Conservation (phyloP, 2,888 invertebrate genomes). For the Tridacna crocea region DNA sequence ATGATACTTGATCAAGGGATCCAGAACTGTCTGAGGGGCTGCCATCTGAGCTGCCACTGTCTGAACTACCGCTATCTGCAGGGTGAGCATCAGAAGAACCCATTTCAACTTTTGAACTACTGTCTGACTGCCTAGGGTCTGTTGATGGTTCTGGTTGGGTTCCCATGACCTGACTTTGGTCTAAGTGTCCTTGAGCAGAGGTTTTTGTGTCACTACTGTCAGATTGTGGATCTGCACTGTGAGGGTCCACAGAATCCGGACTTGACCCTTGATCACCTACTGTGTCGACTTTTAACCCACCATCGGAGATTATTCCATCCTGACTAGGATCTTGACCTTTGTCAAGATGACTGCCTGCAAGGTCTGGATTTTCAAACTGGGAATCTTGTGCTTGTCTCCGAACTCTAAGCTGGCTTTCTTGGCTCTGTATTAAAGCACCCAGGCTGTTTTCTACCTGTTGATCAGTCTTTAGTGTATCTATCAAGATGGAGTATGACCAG, state of each 20-base stretch:
- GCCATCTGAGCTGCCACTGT: conserved; percentile 7
- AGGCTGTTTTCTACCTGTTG: conserved; percentile 23
- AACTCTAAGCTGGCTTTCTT: neutral
- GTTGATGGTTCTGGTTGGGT: neutral
- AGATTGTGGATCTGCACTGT: neutral
- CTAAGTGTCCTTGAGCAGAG: neutral
- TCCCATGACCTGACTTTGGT: neutral
- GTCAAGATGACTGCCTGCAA: neutral
- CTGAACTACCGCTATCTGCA: neutral
- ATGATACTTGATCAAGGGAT: too few relatives aligned
- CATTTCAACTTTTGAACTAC: neutral
- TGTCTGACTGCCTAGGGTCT: neutral
- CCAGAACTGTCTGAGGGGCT: neutral
- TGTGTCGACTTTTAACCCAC: neutral
- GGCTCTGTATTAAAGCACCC: neutral
- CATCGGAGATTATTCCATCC: neutral
- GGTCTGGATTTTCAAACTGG: neutral
- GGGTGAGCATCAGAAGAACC: neutral
- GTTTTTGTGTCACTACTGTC: conserved; percentile 3
- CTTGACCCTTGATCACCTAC: neutral
- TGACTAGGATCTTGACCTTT: conserved; percentile 4
- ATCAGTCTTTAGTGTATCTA: conserved; percentile 17
- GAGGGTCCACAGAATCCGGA: conserved; percentile 1
- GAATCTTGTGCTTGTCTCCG: conserved; percentile 10
- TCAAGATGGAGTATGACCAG: conserved; percentile 20